These are phyloP conservation scores for Coreoperca whiteheadi DNA, from an alignment of 2,113 vertebrate genomes.

Conservation along the genomic window DNA sequence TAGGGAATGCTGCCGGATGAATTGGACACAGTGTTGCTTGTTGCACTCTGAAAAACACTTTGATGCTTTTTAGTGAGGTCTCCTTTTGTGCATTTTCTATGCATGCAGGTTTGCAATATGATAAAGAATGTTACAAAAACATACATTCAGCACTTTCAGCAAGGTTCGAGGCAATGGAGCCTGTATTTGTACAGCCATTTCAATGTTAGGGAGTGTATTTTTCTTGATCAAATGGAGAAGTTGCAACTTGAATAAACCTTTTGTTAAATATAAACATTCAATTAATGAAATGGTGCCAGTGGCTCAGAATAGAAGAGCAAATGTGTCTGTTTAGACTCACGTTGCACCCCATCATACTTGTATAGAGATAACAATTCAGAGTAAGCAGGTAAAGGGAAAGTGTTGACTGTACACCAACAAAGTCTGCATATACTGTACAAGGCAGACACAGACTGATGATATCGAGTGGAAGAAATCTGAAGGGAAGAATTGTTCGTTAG, in stretches of 20 bases:
- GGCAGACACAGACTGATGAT: neutral
- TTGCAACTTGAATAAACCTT: neutral
- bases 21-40: slow-evolving; percentile 22
- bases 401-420: neutral
- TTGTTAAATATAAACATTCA: neutral
- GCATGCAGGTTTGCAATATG: neutral
- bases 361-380: neutral
- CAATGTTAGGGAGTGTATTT: neutral
- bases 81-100: neutral
- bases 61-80: slow-evolving; percentile 7
- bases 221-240: neutral
- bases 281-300: neutral
- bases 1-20: slow-evolving; percentile 15
- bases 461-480: neutral
- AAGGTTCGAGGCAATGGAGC: neutral
- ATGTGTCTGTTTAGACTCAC: too few species aligned
- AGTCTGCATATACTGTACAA: neutral
- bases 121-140: neutral
- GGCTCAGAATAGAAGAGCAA: neutral
- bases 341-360: too few species aligned
- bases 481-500: neutral
- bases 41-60: slow-evolving; percentile 18
- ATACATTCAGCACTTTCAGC: neutral
- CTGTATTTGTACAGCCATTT: neutral
- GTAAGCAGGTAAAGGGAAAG: neutral